Conservation (phyloP, 2,113 vertebrate genomes). For the Ptyas mucosa region DNA sequence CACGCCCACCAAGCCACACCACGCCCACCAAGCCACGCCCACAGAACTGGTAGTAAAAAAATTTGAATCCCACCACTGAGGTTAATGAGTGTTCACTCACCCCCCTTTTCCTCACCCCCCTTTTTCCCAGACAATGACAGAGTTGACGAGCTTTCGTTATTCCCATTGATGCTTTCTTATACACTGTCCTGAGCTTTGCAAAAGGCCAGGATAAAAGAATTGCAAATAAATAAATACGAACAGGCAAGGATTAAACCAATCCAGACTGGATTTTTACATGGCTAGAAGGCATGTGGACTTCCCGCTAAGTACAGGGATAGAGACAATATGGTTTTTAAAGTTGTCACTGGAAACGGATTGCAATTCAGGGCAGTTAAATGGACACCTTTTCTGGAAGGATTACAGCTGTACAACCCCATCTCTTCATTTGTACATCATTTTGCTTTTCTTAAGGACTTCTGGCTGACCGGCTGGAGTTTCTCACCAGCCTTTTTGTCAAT, state of each 20-base stretch:
- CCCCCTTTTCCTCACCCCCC: too few species aligned
- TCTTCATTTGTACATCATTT: background rate
- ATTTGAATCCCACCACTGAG: too few species aligned
- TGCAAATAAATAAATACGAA: background rate
- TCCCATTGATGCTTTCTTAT: too few species aligned
- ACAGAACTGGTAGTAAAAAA: too few species aligned
- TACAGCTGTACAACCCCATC: background rate
- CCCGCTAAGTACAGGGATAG: background rate
- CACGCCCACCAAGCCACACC: too few species aligned
- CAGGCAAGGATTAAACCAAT: background rate
- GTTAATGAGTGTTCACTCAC: too few species aligned
- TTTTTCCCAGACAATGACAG: too few species aligned
- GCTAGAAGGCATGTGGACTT: background rate
- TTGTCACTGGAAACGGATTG: background rate
- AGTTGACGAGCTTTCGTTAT: too few species aligned
- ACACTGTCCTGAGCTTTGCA: background rate
- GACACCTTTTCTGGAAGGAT: constrained; percentile 3
- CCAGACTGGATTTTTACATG: too few species aligned
- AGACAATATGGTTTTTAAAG: background rate
- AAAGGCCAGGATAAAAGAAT: background rate
- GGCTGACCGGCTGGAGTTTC: background rate
- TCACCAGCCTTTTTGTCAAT: constrained; percentile 29
- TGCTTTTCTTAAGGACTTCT: constrained; percentile 20
- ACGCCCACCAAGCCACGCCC: too few species aligned
- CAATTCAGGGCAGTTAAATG: background rate